These are phyloP conservation scores for Cabera pusaria DNA, from an alignment of 2,888 invertebrate species.

Conservation along the genomic window DNA sequence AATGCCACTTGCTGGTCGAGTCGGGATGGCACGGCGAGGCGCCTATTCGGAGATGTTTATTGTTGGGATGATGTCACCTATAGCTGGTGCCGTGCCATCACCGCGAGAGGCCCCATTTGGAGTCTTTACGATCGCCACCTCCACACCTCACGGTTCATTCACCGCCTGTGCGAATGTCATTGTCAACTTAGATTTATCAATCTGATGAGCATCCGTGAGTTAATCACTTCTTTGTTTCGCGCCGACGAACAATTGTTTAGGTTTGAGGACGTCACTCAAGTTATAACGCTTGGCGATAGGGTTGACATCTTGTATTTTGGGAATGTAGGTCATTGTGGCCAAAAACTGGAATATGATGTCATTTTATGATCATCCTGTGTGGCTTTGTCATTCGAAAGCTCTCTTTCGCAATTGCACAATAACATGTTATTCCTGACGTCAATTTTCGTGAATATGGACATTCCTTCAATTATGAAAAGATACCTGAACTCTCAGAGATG, in stretches of 20 bases:
- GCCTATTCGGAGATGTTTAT: conserved; percentile 58
- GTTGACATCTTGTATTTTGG: background rate
- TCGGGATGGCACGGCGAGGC: conserved; percentile 32
- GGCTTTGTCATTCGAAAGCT: conserved; percentile 3
- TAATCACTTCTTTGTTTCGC: conserved; percentile 34
- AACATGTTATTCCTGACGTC: no score
- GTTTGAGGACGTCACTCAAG: conserved; percentile 6
- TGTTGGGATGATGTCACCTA: conserved; percentile 71
- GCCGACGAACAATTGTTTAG: conserved; percentile 9
- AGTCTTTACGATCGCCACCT: conserved; percentile 76
- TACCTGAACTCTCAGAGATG: no score
- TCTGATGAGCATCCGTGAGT: conserved; percentile 42
- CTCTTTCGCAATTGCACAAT: no score
- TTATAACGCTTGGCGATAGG: conserved; percentile 8
- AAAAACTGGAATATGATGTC: conserved; percentile 14
- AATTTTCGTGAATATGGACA: no score
- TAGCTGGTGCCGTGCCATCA: conserved; percentile 48
- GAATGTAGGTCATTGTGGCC: conserved; percentile 9
- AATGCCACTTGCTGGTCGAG: conserved; percentile 52
- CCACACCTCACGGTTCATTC: conserved; percentile 76
- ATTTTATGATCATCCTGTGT: conserved; percentile 5
- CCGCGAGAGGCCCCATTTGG: conserved; percentile 68
- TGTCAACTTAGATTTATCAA: conserved; percentile 60
- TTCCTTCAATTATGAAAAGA: no score
- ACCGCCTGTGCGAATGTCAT: conserved; percentile 56